Base-by-base conservation (phyloP, 2,113 vertebrate species). In the Cryptotis parvus region DNA sequence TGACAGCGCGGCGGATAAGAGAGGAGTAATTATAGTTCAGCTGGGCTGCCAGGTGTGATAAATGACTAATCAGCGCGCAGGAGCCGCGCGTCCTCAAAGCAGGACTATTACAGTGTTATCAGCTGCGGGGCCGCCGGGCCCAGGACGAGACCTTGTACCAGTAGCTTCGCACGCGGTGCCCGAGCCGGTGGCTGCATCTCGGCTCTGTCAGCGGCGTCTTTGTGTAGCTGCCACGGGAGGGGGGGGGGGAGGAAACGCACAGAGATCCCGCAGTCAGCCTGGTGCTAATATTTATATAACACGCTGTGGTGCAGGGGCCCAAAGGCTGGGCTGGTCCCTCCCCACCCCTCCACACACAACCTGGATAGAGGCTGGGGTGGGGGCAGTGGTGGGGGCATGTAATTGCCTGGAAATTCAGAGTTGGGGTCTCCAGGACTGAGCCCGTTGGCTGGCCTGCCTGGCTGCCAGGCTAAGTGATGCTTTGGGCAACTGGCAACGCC, bases 1-100 rank as follows among this genome's bases (percentile, higher is more conserved):
- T 99, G 99, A 99, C 99, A 99, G 99, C 98, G 97, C 96, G 78
- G 98, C 96, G 99, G 99, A 99, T 99, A 99, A 99, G 99, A 98
- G 98, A 99, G 99, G 99, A 99, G 99, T 99, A 99, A 99, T 99
- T 99, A 99, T 99, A 98, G 99, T 99, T 99, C 98, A 98, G 98
- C 98, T 98, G 98, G 98, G 98, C 99, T 99, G 99, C 99, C 99
- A 99, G 99, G 99, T 99, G 99, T 99, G 99, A 99, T 99, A 99
- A 99, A 99, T 99, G 99, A 99, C 99, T 99, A 99, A 99, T 99
- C 99, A 99, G 99, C 98, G 97, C 98, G 97, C 98, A 96, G 98
- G 98, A 99, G 98, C 98, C 98, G 98, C 96, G 45, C 93, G 98
- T 98, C 98, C 99, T 99, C 99, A 99, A 99, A 99, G 99, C 98